Evolutionary conservation across 1,140 invertebrate genomes (phyloP), one percentile per base, ranked within the genome.

Genomic region (Drosophila subobscura): DNA sequence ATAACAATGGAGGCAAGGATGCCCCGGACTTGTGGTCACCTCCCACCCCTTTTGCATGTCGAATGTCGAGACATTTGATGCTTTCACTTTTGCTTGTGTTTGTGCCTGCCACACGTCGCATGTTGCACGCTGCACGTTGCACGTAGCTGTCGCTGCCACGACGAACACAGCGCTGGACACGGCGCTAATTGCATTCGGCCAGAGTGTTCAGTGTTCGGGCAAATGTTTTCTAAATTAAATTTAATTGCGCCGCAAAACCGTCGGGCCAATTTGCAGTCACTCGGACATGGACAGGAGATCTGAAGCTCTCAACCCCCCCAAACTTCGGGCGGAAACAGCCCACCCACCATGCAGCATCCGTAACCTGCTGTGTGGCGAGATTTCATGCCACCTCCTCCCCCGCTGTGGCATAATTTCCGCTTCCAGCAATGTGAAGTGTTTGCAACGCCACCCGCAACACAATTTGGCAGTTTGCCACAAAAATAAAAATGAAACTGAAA

Each of bases 141-240:
- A 1, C 52, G 37, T 55, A 20, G 5, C 29, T 8, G 10, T 41
- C 10, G 8, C 27, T 16, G 7, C 16, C 22, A 53, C 27, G 20
- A 51, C 16, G 0, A 37, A 25, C 45, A 52, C 49, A 4, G n/a
- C 16, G 22, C 29, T 3, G 37, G 50, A 51, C 46, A 61, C 44
- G 64, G 51, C 75, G 71, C 76, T 79, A 84, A 77, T 84, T 85
- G 77, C 58, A 45, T 47, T 64, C 63, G 72, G 59, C 49, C 68
- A 45, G 47, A 71, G 79, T 60, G 41, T 20, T 20, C 78, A 64
- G 74, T 57, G 25, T 73, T 27, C 65, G 33, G 49, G 45, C 46
- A 63, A 79, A 66, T 73, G 65, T 73, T 64, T 76, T 77, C 78
- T 27, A 85, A 85, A 79, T 85, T 75, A 85, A 85, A 85, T 85